Percentiles rank a stretch among this genome's conserved stretches.
These are phyloP conservation scores for Pyxicephalus adspersus DNA, from an alignment of 2,113 vertebrate genomes.

Conservation along the genomic window DNA sequence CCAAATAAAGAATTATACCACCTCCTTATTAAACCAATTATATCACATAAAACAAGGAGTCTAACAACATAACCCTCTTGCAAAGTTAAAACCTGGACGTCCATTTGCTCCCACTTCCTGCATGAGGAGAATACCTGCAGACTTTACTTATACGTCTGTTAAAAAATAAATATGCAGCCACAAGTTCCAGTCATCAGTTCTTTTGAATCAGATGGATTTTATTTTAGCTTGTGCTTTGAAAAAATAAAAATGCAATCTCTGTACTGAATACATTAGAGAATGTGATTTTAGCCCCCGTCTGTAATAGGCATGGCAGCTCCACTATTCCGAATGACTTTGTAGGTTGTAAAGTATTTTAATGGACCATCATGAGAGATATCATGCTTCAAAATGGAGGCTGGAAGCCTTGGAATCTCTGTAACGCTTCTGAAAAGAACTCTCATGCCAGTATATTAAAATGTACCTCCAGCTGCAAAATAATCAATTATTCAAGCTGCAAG, in stretches of 20 bases:
- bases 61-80: too few species aligned
- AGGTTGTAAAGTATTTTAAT: constrained; percentile 41
- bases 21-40: too few species aligned
- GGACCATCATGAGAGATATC: constrained; percentile 33
- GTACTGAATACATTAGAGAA: neutral
- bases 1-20: too few species aligned
- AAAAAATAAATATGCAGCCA: too few species aligned
- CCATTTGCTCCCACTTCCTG: too few species aligned
- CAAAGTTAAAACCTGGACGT: too few species aligned
- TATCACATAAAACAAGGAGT: too few species aligned
- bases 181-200: too few species aligned
- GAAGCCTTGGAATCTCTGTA: constrained; percentile 50
- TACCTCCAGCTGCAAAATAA: constrained; percentile 57
- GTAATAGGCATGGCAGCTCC: constrained; percentile 4
- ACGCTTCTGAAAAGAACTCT: constrained; percentile 47
- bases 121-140: too few species aligned
- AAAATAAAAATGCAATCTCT: constrained; percentile 13
- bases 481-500: constrained; percentile 57
- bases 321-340: constrained; percentile 29
- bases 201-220: too few species aligned
- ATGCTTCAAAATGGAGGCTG: constrained; percentile 40
- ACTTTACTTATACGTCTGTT: too few species aligned
- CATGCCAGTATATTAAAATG: constrained; percentile 57
- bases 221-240: constrained; percentile 10
- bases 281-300: constrained; percentile 23